Base-by-base conservation (phyloP, 2,113 vertebrate species). In the Oceanites oceanicus region DNA sequence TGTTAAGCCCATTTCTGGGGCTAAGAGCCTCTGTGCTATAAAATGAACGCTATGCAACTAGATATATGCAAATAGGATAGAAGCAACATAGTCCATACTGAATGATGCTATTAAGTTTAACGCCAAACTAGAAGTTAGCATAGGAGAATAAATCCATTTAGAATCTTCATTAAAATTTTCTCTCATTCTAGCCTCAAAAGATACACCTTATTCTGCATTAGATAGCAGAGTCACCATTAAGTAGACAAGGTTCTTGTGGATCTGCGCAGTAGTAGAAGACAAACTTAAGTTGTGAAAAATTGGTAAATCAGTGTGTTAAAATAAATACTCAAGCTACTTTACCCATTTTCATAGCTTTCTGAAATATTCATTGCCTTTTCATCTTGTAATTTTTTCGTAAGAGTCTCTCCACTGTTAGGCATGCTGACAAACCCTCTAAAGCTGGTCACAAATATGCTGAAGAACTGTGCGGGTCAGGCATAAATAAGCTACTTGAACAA, bases 341-440 rank as follows among this genome's bases (percentile, higher is more conserved):
- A 98, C 98, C 97, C 84, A 62, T 91, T 85, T 71, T 56, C 82
- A 42, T 9, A 27, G 84, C 58, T 87, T 80, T 91, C 95, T 20
- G 47, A 94, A 83, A 92, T 34, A 63, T 80, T 88, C 79, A 30
- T 67, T 81, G 70, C 10, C 30, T 78, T 84, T 27, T 18, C 45
- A n/a, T 75, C 92, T 52, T 58, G 86, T 14, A 23, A 27, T n/a
- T 73, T 75, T 52, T 93, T 87, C 13, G 3, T 71, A 2, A 65
- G 79, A 34, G 21, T 34, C 18, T 95, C 93, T 94, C 87, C 90
- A 76, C 77, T 75, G 85, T 75, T 94, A 9, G 72, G 92, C 98
- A 97, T 97, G 81, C 70, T 94, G 93, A 81, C 42, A 94, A 94
- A 78, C 50, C 78, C 61, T 78, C 68, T 30, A 47, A 61, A 71